A percentile compares a stretch with the other conserved stretches of the same genome.
These are phyloP conservation scores for Porites evermanni DNA, from an alignment of 92 coral and sea anemone genomes.

Conservation along the genomic window DNA sequence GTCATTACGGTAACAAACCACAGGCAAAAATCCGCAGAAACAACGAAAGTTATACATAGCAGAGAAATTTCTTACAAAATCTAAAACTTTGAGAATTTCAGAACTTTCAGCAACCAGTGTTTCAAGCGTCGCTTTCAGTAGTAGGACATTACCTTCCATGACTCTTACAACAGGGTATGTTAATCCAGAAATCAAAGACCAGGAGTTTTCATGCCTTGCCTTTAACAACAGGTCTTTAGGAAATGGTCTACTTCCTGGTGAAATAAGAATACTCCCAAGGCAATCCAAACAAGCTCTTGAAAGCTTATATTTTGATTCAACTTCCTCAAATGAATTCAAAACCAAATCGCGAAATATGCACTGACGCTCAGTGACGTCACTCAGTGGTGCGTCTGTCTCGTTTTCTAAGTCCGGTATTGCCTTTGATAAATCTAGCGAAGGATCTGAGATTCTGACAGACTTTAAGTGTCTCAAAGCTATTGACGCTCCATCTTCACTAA, in stretches of 20 bases:
- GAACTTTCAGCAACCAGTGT: neutral
- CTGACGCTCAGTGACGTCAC: neutral
- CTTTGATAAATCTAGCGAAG: neutral
- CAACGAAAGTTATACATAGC: no score
- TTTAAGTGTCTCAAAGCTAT: neutral
- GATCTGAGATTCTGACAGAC: no score
- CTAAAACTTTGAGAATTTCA: neutral
- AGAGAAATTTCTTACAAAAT: neutral
- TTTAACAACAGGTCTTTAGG: neutral
- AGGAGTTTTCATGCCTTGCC: neutral
- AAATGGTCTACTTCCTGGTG: no score
- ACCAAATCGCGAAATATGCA: neutral
- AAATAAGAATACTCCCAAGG: neutral
- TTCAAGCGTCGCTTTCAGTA: no score
- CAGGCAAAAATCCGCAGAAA: neutral
- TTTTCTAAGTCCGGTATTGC: neutral
- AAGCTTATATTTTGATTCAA: neutral
- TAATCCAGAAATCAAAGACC: no score
- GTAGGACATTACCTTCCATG: no score
- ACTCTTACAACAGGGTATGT: neutral
- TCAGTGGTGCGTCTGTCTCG: neutral
- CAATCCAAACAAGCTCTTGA: neutral
- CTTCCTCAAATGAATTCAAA: neutral
- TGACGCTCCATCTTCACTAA: neutral
- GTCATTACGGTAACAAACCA: neutral